Evolutionary conservation across 2,113 vertebrate species (phyloP).

Genomic region (Telmatochromis brachygnathus): DNA sequence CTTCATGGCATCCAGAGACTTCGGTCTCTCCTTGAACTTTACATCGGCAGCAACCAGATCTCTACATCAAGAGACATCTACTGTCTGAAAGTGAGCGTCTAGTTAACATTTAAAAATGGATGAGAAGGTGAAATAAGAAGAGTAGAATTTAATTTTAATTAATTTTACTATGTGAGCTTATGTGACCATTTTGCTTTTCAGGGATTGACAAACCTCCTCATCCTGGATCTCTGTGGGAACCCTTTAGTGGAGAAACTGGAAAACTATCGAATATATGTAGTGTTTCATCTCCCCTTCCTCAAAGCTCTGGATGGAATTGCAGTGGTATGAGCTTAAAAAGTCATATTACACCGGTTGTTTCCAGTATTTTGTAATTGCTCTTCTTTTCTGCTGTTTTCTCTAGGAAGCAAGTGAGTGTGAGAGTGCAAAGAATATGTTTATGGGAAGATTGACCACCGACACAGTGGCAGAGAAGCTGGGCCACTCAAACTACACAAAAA

Average conservation of each 20-base stretch:
- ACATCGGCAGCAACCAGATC: conserved; percentile 78
- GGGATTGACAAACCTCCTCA: conserved; percentile 76
- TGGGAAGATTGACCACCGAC: conserved; percentile 77
- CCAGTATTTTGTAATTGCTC: not conserved
- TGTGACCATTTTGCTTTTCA: conserved; percentile 19
- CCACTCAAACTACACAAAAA: conserved; percentile 74
- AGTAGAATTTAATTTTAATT: not conserved
- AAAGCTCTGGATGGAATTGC: conserved; percentile 80
- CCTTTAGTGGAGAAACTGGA: conserved; percentile 75
- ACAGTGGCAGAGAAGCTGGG: conserved; percentile 79
- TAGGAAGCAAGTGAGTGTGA: conserved; percentile 77
- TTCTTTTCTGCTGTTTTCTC: conserved; percentile 21
- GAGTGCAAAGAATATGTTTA: conserved; percentile 79
- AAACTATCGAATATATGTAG: conserved; percentile 78
- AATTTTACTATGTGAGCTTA: not conserved
- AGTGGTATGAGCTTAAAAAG: conserved; percentile 60
- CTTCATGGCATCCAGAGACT: conserved; percentile 74
- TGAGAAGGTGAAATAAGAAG: not conserved
- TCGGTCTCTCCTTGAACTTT: conserved; percentile 77
- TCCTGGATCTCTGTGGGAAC: conserved; percentile 80
- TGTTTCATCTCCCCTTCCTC: conserved; percentile 80
- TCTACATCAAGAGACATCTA: conserved; percentile 75
- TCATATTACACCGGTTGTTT: not conserved
- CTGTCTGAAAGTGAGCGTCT: conserved; percentile 50
- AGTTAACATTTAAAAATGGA: not conserved